A percentile compares a stretch with the other conserved stretches of the same genome.
Evolutionary conservation across 2,113 vertebrate species (phyloP).

Genomic region (Zosterops pallidus): DNA sequence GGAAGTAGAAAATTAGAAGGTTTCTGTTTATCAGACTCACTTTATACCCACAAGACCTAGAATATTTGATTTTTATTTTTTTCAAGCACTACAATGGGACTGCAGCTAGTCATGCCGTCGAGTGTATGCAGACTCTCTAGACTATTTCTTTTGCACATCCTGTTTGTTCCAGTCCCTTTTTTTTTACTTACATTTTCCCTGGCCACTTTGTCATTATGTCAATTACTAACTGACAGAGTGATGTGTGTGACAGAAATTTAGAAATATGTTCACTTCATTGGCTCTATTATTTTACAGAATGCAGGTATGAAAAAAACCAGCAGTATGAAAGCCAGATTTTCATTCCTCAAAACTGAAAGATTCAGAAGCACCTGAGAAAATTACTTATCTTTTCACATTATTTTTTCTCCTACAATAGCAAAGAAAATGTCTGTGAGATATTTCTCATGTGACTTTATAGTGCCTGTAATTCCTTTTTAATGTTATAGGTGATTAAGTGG

Average conservation of each 20-base stretch:
- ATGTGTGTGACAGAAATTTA: conserved; percentile 12
- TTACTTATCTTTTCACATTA: not conserved
- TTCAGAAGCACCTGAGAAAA: not conserved
- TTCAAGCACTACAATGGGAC: not conserved
- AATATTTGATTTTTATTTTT: not conserved
- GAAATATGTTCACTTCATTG: not conserved
- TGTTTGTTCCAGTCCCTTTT: not conserved
- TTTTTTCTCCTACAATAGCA: not conserved
- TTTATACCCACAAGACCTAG: conserved; percentile 32
- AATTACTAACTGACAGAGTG: conserved; percentile 2
- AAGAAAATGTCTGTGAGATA: not conserved
- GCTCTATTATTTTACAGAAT: conserved; percentile 7
- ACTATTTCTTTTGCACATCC: not conserved
- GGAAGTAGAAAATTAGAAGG: conserved; percentile 50
- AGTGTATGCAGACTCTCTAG: not conserved
- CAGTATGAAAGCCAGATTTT: not conserved
- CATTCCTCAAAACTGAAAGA: not conserved
- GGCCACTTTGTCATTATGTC: conserved; percentile 25
- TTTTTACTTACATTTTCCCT: not conserved
- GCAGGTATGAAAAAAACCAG: not conserved
- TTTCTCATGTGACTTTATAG: not conserved
- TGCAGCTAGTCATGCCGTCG: not conserved
- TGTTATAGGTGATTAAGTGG: conserved; percentile 51
- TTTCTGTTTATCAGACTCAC: conserved; percentile 50
- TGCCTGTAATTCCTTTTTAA: not conserved